Conservation (phyloP, 2,888 invertebrate species). For the Drosophila aldrichi region DNA sequence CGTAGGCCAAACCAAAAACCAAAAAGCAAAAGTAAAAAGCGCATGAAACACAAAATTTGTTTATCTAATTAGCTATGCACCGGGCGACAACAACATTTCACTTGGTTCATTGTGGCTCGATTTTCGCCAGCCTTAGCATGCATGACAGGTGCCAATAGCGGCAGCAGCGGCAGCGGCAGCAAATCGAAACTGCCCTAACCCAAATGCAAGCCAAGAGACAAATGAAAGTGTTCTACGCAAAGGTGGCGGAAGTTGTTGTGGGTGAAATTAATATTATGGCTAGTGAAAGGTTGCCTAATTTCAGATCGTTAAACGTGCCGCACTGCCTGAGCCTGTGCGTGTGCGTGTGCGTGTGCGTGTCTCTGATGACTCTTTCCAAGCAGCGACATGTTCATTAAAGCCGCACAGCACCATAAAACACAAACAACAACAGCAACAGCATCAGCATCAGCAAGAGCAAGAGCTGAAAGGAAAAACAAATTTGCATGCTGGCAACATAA, state of each 20-base stretch:
- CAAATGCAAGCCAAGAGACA: conserved; percentile 54
- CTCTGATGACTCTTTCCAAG: conserved; percentile 64
- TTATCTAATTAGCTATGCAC: conserved; percentile 77
- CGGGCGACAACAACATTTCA: conserved; percentile 65
- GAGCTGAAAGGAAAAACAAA: conserved; percentile 45
- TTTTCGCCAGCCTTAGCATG: conserved; percentile 72
- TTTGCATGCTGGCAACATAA: conserved; percentile 78
- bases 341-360: conserved; percentile 43
- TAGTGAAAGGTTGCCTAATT: conserved; percentile 73
- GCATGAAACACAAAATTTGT: conserved; percentile 61
- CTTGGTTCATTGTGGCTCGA: conserved; percentile 36
- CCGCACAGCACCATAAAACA: conserved; percentile 31
- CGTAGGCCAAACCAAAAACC: conserved; percentile 14
- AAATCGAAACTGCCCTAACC: conserved; percentile 69
- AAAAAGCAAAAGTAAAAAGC: conserved; percentile 3
- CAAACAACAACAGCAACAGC: neutral
- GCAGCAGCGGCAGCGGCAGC: conserved; percentile 1
- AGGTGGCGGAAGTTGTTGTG: conserved; percentile 52
- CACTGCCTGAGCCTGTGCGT: too few species aligned
- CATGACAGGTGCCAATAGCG: conserved; percentile 52
- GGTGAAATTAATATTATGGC: conserved; percentile 62
- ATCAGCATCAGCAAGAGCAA: neutral
- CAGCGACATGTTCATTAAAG: conserved; percentile 73
- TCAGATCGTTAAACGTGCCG: conserved; percentile 45
- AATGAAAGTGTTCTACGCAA: conserved; percentile 68